Evolutionary conservation across 2,113 vertebrate species (phyloP).

Genomic region (Channa maculata): DNA sequence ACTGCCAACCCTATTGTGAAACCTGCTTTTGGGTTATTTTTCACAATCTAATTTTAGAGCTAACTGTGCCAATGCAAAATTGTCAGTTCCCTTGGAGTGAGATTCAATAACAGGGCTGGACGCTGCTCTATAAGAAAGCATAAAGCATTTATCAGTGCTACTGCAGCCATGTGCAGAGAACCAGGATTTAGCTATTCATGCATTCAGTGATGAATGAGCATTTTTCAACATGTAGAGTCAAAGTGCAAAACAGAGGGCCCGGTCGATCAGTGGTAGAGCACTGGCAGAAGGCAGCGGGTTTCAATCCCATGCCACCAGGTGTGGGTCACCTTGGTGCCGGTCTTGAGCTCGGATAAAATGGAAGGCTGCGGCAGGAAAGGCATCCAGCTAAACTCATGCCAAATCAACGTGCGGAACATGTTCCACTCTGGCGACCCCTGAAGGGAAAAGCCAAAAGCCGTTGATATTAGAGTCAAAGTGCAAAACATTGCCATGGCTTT

Average conservation of each 20-base stretch:
- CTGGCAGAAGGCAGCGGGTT: too few species aligned
- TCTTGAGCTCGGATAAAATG: too few species aligned
- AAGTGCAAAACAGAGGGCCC: not conserved
- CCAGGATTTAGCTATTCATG: slow-evolving; percentile 13
- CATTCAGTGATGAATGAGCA: slow-evolving; percentile 13
- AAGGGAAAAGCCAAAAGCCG: too few species aligned
- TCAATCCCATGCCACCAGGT: too few species aligned
- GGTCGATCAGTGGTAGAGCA: too few species aligned
- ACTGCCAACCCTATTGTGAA: slow-evolving; percentile 36
- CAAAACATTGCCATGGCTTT: too few species aligned
- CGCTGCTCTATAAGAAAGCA: slow-evolving; percentile 41
- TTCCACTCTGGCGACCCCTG: too few species aligned
- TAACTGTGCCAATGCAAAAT: not conserved
- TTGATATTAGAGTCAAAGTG: too few species aligned
- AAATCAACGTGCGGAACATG: too few species aligned
- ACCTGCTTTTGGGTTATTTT: slow-evolving; percentile 28
- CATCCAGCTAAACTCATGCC: too few species aligned
- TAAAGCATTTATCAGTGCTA: slow-evolving; percentile 12
- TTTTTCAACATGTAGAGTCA: not conserved
- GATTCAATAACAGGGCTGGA: slow-evolving; percentile 31
- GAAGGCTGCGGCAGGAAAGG: too few species aligned
- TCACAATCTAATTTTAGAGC: slow-evolving; percentile 37
- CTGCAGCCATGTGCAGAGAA: not conserved
- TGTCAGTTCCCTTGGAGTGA: slow-evolving; percentile 36
- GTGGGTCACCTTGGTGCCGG: too few species aligned